Percentiles rank a stretch among this genome's conserved stretches.
phyloP scores from a whole-genome alignment of 2,888 invertebrate species.

The Xestobium rufovillosum region DNA sequence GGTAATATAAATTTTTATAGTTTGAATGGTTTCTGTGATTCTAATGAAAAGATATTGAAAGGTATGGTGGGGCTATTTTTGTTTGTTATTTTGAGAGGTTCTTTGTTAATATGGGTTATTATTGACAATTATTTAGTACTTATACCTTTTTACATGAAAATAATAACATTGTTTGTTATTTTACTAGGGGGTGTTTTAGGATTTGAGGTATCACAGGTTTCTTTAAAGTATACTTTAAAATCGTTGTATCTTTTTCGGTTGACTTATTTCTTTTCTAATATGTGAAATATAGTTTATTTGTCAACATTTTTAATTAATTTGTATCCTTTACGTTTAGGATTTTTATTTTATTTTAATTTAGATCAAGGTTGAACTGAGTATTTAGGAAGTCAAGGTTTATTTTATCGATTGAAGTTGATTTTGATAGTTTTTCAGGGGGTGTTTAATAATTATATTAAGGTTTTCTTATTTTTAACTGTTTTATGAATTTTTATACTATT shows the following conservation, averaged over 20 bases:
- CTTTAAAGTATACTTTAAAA: conserved; percentile 40
- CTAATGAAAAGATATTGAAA: conserved; percentile 48
- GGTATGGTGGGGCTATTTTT: conserved; percentile 41
- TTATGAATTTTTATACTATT: too few relatives aligned
- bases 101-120: conserved; percentile 49
- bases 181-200: conserved; percentile 43
- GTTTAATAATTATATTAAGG: too few relatives aligned
- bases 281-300: conserved; percentile 53
- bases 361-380: too few relatives aligned
- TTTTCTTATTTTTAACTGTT: too few relatives aligned
- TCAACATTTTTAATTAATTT: too few relatives aligned
- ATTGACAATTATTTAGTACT: conserved; percentile 49
- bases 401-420: too few relatives aligned
- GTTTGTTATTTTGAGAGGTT: conserved; percentile 49
- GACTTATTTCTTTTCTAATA: conserved; percentile 37
- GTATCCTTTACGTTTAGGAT: too few relatives aligned
- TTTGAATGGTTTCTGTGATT: conserved; percentile 43
- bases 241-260: conserved; percentile 34
- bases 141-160: conserved; percentile 47
- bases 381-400: too few relatives aligned
- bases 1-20: conserved; percentile 47
- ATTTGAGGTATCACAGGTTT: conserved; percentile 43
- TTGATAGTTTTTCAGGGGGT: too few relatives aligned
- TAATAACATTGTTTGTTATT: conserved; percentile 48
- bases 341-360: too few relatives aligned